These are phyloP conservation scores for Trinorchestia longiramus DNA, from an alignment of 1,140 invertebrate genomes.

Conservation along the genomic window DNA sequence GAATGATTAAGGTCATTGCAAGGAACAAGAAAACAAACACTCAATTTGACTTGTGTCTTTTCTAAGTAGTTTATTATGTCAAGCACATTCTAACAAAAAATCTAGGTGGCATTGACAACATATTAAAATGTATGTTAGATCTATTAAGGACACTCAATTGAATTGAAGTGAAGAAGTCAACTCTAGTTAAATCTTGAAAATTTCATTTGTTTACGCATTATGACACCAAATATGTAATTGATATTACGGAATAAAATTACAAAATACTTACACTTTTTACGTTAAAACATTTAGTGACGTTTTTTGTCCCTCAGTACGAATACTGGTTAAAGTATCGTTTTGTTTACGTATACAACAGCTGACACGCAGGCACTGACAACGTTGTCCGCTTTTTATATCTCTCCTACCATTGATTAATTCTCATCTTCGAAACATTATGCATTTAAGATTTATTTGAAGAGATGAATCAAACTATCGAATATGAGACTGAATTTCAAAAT, in stretches of 20 bases:
- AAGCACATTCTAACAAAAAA: neutral
- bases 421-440: neutral
- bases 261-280: neutral
- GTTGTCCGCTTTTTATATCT: neutral
- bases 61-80: no score
- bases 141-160: neutral
- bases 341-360: slow-evolving; percentile 10
- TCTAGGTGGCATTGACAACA: neutral
- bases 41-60: no score
- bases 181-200: neutral
- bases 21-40: no score
- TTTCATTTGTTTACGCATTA: neutral
- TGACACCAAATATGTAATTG: neutral
- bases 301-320: neutral
- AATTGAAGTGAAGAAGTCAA: neutral
- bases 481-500: neutral
- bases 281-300: neutral
- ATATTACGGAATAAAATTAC: neutral
- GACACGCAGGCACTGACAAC: slow-evolving; percentile 8
- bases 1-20: no score
- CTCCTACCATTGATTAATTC: neutral
- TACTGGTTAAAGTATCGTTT: neutral
- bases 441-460: neutral
- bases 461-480: neutral
- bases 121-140: neutral